phyloP scores from a whole-genome alignment of 1,140 invertebrate species.

The Drosophila subpulchrella region DNA sequence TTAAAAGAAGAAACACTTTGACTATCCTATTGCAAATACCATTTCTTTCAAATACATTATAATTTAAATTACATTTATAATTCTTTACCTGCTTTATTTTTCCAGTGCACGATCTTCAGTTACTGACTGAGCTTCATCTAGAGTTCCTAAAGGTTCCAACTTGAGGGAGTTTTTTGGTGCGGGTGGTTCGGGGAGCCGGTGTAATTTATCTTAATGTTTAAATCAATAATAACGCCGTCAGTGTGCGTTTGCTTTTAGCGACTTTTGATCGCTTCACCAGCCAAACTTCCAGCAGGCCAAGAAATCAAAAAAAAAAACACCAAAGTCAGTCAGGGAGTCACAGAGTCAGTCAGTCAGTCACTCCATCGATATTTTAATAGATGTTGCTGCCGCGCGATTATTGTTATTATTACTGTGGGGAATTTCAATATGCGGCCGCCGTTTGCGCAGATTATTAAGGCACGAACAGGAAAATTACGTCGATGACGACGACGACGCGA shows the following conservation, averaged over 20 bases:
- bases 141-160: constrained; percentile 36
- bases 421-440: constrained; percentile 72
- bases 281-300: constrained; percentile 21
- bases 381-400: constrained; percentile 57
- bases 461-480: constrained; percentile 64
- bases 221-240: constrained; percentile 84
- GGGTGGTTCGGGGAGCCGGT: constrained; percentile 42
- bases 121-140: constrained; percentile 17
- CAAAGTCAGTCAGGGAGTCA: constrained; percentile 36
- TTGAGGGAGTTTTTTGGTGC: neutral
- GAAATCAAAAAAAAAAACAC: neutral
- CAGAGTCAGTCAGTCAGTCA: constrained; percentile 39
- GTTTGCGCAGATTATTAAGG: constrained; percentile 75
- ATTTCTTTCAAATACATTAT: too few species aligned
- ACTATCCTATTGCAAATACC: too few species aligned
- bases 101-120: neutral
- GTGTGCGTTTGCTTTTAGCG: constrained; percentile 68
- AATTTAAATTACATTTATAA: too few species aligned
- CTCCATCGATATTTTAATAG: constrained; percentile 57
- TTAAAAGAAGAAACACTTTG: too few species aligned
- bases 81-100: neutral
- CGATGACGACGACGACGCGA: constrained; percentile 53
- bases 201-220: constrained; percentile 84
- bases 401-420: constrained; percentile 61
- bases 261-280: constrained; percentile 60